Evolutionary conservation across 2,113 vertebrate species (phyloP).

Genomic region (Taurulus bubalis): DNA sequence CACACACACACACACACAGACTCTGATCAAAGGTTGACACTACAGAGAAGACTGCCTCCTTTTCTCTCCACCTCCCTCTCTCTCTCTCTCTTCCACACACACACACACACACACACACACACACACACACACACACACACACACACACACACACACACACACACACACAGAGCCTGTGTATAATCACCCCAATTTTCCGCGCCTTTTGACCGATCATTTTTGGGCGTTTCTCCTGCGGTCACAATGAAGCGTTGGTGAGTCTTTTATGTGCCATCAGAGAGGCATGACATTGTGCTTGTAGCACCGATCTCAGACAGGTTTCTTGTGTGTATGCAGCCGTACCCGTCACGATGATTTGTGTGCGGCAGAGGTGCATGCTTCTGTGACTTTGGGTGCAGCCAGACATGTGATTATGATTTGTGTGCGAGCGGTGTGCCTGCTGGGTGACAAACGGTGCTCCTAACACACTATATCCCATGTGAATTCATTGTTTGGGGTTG

Average conservation of each 20-base stretch:
- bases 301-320: neutral
- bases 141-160: neutral
- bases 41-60: slow-evolving; percentile 71
- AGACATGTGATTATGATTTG: slow-evolving; percentile 36
- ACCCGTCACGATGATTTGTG: slow-evolving; percentile 11
- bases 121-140: slow-evolving; percentile 28
- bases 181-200: neutral
- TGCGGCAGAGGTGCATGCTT: slow-evolving; percentile 1
- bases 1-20: slow-evolving; percentile 27
- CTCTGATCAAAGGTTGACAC: slow-evolving; percentile 76
- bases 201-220: slow-evolving; percentile 8
- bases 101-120: slow-evolving; percentile 28
- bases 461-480: slow-evolving; percentile 12
- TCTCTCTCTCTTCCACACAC: slow-evolving; percentile 28
- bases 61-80: slow-evolving; percentile 45
- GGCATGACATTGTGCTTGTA: neutral
- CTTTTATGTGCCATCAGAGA: slow-evolving; percentile 22
- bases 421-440: slow-evolving; percentile 16
- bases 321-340: neutral
- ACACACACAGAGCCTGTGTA: neutral
- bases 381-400: slow-evolving; percentile 9
- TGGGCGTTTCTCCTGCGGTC: neutral
- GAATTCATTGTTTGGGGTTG: slow-evolving; percentile 43
- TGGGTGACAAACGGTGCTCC: slow-evolving; percentile 23
- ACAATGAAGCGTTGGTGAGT: slow-evolving; percentile 6